Percentiles rank a stretch among this genome's conserved stretches.
These are phyloP conservation scores for Camelus dromedarius DNA, from an alignment of 2,113 vertebrate species.

Conservation along the genomic window DNA sequence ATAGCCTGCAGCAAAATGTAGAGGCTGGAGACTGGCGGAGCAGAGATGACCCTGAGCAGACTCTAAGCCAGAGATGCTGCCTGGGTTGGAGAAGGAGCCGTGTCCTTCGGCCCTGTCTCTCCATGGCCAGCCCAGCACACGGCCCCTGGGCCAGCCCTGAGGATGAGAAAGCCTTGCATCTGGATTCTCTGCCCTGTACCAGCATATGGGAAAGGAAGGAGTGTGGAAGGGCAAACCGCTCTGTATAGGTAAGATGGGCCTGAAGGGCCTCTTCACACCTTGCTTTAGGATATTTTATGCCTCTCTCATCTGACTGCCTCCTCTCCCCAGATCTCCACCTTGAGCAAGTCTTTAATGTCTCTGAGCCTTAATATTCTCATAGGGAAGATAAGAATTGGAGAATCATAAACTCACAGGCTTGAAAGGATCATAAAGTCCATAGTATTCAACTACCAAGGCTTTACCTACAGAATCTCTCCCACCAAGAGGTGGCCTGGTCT, in stretches of 20 bases:
- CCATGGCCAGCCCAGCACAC: no score
- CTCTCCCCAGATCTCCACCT: not conserved
- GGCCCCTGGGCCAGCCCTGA: not conserved
- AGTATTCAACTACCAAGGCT: not conserved
- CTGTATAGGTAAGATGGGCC: not conserved
- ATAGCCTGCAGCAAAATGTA: conserved; percentile 74
- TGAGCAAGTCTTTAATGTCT: not conserved
- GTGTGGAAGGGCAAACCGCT: not conserved
- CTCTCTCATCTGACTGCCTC: not conserved
- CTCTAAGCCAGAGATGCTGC: not conserved
- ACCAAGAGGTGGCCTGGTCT: not conserved
- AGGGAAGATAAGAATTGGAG: conserved; percentile 14
- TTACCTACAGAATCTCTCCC: not conserved
- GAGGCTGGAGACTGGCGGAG: not conserved
- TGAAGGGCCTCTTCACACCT: not conserved
- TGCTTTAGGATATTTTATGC: not conserved
- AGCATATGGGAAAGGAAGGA: not conserved
- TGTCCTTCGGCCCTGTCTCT: not conserved
- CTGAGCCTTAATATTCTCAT: conserved; percentile 33
- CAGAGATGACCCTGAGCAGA: not conserved
- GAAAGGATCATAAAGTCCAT: conserved; percentile 18
- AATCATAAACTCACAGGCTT: conserved; percentile 17
- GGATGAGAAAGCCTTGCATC: not conserved
- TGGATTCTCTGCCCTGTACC: not conserved
- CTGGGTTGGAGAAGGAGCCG: not conserved